Conservation (phyloP, 2,888 invertebrate species). For the Leptinotarsa haldemani region DNA sequence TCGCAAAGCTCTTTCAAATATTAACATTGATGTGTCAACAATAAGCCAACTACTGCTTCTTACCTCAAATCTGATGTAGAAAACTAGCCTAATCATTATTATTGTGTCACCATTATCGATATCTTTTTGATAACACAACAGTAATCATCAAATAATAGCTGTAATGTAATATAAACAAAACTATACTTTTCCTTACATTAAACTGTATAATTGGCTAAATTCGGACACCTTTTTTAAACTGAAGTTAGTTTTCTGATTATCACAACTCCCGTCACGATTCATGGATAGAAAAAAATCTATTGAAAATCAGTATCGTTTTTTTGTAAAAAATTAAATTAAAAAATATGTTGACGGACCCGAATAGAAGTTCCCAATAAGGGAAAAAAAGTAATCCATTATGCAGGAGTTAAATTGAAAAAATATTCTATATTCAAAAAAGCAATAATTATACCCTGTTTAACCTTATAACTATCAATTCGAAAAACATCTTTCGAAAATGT, state of each 20-base stretch:
- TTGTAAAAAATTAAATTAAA: too few relatives aligned
- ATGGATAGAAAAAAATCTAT: too few relatives aligned
- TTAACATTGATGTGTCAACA: constrained; percentile 48
- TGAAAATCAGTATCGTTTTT: too few relatives aligned
- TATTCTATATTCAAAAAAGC: too few relatives aligned
- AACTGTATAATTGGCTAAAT: constrained; percentile 38
- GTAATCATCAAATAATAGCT: constrained; percentile 20
- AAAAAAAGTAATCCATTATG: not conserved
- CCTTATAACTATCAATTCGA: too few relatives aligned
- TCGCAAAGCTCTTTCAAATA: constrained; percentile 17
- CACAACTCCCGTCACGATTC: not conserved
- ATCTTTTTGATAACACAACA: constrained; percentile 27
- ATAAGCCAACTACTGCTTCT: constrained; percentile 46
- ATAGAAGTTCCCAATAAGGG: not conserved
- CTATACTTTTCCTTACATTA: constrained; percentile 3
- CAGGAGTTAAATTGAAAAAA: too few relatives aligned
- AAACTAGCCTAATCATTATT: constrained; percentile 51
- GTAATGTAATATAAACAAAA: constrained; percentile 33
- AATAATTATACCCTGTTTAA: constrained; percentile 47
- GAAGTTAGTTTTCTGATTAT: not conserved
- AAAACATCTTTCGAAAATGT: not conserved
- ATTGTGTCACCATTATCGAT: constrained; percentile 39
- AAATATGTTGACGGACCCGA: too few relatives aligned
- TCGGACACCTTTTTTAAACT: not conserved
- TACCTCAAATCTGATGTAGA: constrained; percentile 50